Conservation (phyloP, 2,113 vertebrate species). For the Xenus cinereus region DNA sequence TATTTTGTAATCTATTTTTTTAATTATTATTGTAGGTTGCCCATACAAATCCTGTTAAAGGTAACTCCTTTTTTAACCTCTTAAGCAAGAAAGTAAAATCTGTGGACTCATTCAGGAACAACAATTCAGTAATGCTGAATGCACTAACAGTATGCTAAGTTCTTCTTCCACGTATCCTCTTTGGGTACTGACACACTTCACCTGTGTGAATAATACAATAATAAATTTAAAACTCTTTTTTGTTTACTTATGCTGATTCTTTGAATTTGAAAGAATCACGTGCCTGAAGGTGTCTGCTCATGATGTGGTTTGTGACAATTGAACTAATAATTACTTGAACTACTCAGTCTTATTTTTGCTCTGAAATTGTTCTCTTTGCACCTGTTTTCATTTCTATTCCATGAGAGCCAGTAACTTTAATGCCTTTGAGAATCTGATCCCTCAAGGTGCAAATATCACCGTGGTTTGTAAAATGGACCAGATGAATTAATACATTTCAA, state of each 20-base stretch:
- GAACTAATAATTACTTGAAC: not conserved
- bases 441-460: not conserved
- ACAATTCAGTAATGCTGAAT: not conserved
- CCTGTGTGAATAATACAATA: not conserved
- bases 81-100: not conserved
- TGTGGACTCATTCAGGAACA: not conserved
- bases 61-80: not conserved
- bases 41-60: not conserved
- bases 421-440: not conserved
- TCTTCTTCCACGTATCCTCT: not conserved
- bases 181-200: not conserved
- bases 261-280: not conserved
- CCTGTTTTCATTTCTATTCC: not conserved
- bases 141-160: not conserved
- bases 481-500: not conserved
- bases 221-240: not conserved
- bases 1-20: not conserved
- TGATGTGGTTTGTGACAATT: not conserved
- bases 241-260: not conserved
- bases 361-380: not conserved
- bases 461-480: not conserved
- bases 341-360: not conserved
- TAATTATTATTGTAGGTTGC: not conserved
- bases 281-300: not conserved
- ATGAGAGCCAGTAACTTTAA: not conserved